phyloP scores from a whole-genome alignment of 2,888 invertebrate genomes.

The Chrysomela aeneicollis region DNA sequence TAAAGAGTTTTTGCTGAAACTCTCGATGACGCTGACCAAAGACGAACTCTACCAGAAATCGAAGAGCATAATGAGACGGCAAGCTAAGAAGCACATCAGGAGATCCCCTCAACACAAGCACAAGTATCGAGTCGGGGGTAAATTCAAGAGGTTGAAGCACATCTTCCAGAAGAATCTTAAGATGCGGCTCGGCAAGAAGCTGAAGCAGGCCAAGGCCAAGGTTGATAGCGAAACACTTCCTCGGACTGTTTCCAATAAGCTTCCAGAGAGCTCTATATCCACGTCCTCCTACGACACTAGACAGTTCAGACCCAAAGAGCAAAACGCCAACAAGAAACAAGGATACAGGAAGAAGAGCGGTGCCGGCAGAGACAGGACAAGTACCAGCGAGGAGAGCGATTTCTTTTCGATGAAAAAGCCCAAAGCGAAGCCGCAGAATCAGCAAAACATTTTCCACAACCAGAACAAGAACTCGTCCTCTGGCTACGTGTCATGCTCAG shows the following conservation, averaged over 20 bases:
- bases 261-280: conserved; percentile 69
- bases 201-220: conserved; percentile 28
- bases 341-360: conserved; percentile 51
- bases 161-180: conserved; percentile 70
- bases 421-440: conserved; percentile 51
- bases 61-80: conserved; percentile 87
- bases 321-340: conserved; percentile 47
- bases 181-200: conserved; percentile 43
- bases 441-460: conserved; percentile 33
- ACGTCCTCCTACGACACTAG: conserved; percentile 70
- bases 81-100: conserved; percentile 74
- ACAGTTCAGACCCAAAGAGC: conserved; percentile 68
- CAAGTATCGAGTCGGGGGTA: conserved; percentile 52
- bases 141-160: conserved; percentile 57
- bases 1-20: conserved; percentile 86
- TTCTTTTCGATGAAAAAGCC: conserved; percentile 58
- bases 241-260: conserved; percentile 44
- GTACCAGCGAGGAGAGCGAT: conserved; percentile 63
- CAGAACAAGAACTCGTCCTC: conserved; percentile 63
- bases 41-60: conserved; percentile 90
- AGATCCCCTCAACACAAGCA: conserved; percentile 54
- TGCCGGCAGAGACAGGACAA: conserved; percentile 48
- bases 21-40: conserved; percentile 89
- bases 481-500: conserved; percentile 86
- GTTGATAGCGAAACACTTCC: conserved; percentile 13